Base-by-base conservation (phyloP, 2,888 invertebrate species). In the Frankliniella intonsa region DNA sequence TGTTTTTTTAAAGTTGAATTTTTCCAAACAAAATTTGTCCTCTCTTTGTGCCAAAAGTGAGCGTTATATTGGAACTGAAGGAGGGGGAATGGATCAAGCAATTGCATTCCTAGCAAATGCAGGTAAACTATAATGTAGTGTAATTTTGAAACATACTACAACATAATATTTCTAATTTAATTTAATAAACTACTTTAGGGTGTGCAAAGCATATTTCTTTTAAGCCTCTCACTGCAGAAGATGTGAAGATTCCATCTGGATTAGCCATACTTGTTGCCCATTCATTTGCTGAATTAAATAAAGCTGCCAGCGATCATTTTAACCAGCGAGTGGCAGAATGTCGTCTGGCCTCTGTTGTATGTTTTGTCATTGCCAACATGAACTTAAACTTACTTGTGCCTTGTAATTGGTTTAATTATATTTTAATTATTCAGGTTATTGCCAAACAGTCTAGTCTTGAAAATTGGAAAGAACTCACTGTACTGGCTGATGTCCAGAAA, bases 41-140 rank as follows among this genome's bases (percentile, higher is more conserved):
- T 92, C 93, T 80, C 88, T 98, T 84, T 96, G 98, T 87, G 97
- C 98, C 0, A 91, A 90, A 84, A 94, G 96, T 87, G 99, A 99
- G 89, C 92, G 94, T 84, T 96, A 95, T 86, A 97, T 99, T 85
- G 99, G 99, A 38, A 98, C 99, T 0, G 94, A 97, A 88, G 99
- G 99, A 49, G 99, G 99, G 76, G 99, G 99, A 83, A 99, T 99
- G 99, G 99, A 99, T 89, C 99, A 99, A 89, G 98, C 99, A 0
- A 98, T 98, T 86, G 97, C 97, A 81, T 96, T 98, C 88, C 91
- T 98, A 79, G 99, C 95, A 5, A 92, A 92, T 86, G 90, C 92
- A 87, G 94, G 92, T 92, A 87, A 86, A 85, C 84, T 85, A 25
- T 79, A 79, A 51, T 82, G 51, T 10, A 22, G 0, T 50, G n/a